A percentile compares a stretch with the other conserved stretches of the same genome.
Conservation (phyloP, 2,888 invertebrate genomes). For the Eupithecia subumbrata region DNA sequence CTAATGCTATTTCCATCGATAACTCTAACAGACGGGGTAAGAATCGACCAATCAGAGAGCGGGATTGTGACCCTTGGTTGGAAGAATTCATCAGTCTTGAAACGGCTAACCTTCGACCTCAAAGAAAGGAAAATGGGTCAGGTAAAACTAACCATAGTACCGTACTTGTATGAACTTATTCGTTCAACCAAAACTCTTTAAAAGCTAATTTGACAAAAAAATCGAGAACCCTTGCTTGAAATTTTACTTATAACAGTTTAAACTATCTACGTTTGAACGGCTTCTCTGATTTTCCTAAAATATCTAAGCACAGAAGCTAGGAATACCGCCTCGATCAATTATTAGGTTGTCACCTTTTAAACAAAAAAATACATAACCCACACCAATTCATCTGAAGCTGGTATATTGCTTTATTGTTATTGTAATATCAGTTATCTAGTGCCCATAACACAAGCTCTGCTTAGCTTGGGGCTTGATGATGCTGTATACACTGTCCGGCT, state of each 20-base stretch:
- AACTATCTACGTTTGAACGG: background rate
- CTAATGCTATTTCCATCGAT: conserved; percentile 9
- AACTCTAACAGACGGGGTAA: conserved; percentile 12
- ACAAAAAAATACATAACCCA: background rate
- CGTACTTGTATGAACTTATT: conserved; percentile 4
- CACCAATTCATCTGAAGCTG: background rate
- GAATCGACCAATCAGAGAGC: conserved; percentile 26
- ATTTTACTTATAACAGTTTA: background rate
- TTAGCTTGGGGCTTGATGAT: too few relatives aligned
- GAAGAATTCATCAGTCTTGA: conserved; percentile 32
- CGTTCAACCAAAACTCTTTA: background rate
- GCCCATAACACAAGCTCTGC: too few relatives aligned
- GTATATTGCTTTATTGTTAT: too few relatives aligned
- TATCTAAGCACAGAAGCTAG: background rate
- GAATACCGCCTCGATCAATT: background rate
- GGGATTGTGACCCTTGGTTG: conserved; percentile 26
- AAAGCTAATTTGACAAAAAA: background rate
- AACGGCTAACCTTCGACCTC: conserved; percentile 23
- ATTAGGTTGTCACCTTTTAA: background rate
- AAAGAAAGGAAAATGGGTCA: conserved; percentile 10
- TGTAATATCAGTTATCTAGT: too few relatives aligned
- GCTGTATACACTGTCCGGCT: too few relatives aligned
- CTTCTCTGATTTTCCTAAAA: background rate
- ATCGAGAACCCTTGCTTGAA: background rate
- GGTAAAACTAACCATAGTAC: conserved; percentile 10